A percentile compares a stretch with the other conserved stretches of the same genome.
These are phyloP conservation scores for Semnornis frantzii DNA, from an alignment of 2,113 vertebrate species.

Conservation along the genomic window DNA sequence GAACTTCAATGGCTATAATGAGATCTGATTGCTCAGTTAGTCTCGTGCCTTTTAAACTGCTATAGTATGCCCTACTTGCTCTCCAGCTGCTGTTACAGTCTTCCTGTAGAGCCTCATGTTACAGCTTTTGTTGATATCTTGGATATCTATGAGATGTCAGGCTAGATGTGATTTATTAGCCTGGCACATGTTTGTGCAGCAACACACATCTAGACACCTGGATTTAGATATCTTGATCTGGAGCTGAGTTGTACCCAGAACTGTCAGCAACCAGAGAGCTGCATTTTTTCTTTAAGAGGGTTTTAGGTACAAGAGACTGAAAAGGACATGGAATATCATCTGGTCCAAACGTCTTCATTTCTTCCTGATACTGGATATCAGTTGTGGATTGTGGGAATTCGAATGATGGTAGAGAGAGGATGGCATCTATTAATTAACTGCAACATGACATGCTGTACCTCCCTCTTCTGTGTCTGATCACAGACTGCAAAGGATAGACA, in stretches of 20 bases:
- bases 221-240: background rate
- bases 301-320: background rate
- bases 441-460: background rate
- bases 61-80: background rate
- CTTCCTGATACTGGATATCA: background rate
- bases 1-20: background rate
- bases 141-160: background rate
- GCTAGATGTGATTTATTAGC: background rate
- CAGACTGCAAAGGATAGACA: background rate
- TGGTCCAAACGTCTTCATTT: background rate
- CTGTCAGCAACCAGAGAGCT: background rate
- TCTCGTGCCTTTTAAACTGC: background rate
- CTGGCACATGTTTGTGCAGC: background rate
- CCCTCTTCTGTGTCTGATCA: background rate
- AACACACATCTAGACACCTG: fast-evolving
- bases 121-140: background rate
- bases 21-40: background rate
- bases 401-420: background rate
- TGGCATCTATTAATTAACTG: background rate
- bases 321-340: background rate
- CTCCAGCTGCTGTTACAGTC: background rate
- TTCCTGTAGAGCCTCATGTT: background rate
- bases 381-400: background rate
- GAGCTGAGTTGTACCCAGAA: background rate
- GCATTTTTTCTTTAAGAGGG: background rate